Evolutionary conservation across 2,888 invertebrate species (phyloP).

Genomic region (Meloe dianella): DNA sequence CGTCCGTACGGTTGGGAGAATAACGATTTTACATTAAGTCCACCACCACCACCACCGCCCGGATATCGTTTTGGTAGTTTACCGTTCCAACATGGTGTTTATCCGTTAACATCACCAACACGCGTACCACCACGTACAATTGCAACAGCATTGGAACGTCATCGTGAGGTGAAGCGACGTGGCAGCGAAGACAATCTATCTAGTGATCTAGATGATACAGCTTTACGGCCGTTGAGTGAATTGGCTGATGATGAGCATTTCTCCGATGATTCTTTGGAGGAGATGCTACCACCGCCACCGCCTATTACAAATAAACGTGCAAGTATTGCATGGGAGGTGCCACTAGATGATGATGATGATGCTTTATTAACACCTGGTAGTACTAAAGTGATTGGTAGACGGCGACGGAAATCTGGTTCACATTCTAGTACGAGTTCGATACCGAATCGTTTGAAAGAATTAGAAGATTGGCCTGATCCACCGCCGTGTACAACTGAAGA

Average conservation of each 20-base stretch:
- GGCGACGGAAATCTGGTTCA: constrained; percentile 57
- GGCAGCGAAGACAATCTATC: constrained; percentile 57
- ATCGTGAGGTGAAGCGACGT: constrained; percentile 76
- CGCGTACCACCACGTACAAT: constrained; percentile 70
- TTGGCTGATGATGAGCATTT: constrained; percentile 69
- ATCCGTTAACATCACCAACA: constrained; percentile 63
- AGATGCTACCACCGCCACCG: constrained; percentile 71
- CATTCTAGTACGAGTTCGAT: constrained; percentile 76
- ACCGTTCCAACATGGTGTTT: constrained; percentile 70
- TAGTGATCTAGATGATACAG: constrained; percentile 53
- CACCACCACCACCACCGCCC: constrained; percentile 67
- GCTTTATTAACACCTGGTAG: constrained; percentile 70
- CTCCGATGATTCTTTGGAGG: constrained; percentile 85
- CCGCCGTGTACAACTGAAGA: constrained; percentile 71
- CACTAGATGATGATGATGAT: constrained; percentile 73
- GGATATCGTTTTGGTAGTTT: constrained; percentile 72
- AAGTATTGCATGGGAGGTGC: constrained; percentile 88
- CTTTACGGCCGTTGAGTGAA: constrained; percentile 53
- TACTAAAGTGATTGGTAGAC: constrained; percentile 54
- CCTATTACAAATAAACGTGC: constrained; percentile 70
- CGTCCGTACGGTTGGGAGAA: constrained; percentile 77
- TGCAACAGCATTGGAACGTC: constrained; percentile 75
- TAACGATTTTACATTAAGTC: constrained; percentile 58
- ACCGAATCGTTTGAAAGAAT: constrained; percentile 70
- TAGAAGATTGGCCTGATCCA: constrained; percentile 79